Base-by-base conservation (phyloP, 2,113 vertebrate genomes). In the Pholis gunnellus region DNA sequence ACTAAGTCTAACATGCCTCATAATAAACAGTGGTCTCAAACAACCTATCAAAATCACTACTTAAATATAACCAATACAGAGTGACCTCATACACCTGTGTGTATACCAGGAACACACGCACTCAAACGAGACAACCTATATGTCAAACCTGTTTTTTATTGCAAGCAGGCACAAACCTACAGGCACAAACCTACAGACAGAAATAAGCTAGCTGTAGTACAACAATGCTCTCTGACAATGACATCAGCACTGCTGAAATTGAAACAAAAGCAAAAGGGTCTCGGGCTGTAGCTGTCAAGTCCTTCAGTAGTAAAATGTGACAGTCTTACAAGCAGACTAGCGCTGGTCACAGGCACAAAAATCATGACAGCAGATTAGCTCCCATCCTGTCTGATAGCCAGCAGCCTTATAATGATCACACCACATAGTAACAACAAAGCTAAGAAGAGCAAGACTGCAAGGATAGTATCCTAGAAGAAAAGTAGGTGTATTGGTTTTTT, bases 281-380 rank as follows among this genome's bases (percentile, higher is more conserved):
- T 74, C 36, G 36, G 9, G 54, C 40, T 59, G 52, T 31, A 46
- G n/a, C 29, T 25, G 40, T 71, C 42, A 79, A 1, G n/a, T 27
- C 36, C 46, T 31, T 61, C 25, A 65, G 46, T 5, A n/a, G 17
- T 73, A 70, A 54, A 71, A 31, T 27, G 56, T 61, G 36, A 46
- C 7, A 54, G 10, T 44, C 20, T n/a, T 29, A 79, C 48, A 56
- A 60, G 27, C 61, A 63, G 29, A 57, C 52, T 48, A 38, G 5
- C 27, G 63, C 54, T 72, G 66, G 27, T 40, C 60, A 67, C 60
- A 27, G 67, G 52, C 9, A 34, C 48, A 66, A 50, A 73, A 56
- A 34, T n/a, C 10, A 18, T 40, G 38, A 70, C 54, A 68, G 27
- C 61, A 44, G 61, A 79, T 79, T 50, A 71, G 57, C 69, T 61